Evolutionary conservation across 2,113 vertebrate genomes (phyloP).

Genomic region (Periophthalmus modestus): DNA sequence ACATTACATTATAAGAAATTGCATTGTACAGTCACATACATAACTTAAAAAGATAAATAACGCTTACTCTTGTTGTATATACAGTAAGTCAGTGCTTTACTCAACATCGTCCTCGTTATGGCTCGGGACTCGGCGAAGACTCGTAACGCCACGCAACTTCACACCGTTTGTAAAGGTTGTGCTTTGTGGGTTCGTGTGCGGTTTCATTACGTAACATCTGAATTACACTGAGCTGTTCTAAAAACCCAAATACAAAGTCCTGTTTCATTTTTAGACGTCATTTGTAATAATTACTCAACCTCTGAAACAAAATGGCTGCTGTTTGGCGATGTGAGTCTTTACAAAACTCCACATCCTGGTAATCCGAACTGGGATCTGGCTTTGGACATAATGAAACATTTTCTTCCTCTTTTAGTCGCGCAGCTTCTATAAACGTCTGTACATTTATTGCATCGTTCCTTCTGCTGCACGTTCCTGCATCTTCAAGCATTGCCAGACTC

Average conservation of each 20-base stretch:
- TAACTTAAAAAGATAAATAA: conserved; percentile 70
- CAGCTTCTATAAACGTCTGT: neutral
- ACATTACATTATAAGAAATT: conserved; percentile 24
- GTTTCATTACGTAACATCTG: no score
- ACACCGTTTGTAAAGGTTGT: conserved; percentile 11
- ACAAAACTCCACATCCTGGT: neutral
- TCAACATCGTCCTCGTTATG: conserved; percentile 42
- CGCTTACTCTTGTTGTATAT: conserved; percentile 33
- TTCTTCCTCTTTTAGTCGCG: neutral
- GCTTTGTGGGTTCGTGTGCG: conserved; percentile 5
- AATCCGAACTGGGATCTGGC: neutral
- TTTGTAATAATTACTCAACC: neutral
- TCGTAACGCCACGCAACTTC: neutral
- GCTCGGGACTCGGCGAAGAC: conserved; percentile 33
- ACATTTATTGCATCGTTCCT: conserved; percentile 10
- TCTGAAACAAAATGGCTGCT: neutral
- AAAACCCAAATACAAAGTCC: neutral
- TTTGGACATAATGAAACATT: neutral
- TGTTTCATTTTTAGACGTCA: neutral
- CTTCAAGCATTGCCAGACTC: conserved; percentile 1
- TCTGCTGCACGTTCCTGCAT: neutral
- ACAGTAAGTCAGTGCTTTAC: conserved; percentile 46
- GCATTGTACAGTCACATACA: conserved; percentile 48
- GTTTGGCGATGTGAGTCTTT: neutral
- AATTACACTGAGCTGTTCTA: neutral